Evolutionary conservation across 2,113 vertebrate species (phyloP).

Genomic region (Callipepla californica): DNA sequence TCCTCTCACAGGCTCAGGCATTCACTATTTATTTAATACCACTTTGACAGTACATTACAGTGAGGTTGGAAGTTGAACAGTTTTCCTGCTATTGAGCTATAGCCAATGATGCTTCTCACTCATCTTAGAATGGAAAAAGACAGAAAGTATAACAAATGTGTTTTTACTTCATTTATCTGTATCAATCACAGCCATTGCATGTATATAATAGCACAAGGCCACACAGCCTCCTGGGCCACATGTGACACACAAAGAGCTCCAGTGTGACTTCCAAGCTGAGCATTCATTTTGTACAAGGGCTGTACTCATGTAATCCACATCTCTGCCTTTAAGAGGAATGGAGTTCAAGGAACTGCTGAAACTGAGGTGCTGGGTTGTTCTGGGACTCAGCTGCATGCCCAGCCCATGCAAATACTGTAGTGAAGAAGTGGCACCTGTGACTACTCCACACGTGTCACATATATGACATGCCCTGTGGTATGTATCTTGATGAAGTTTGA

Average conservation of each 20-base stretch:
- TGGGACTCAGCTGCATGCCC: background rate
- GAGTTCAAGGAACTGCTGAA: background rate
- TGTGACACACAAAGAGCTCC: slow-evolving; percentile 31
- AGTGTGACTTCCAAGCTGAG: slow-evolving; percentile 5
- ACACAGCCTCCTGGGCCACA: slow-evolving; percentile 14
- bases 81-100: slow-evolving; percentile 51
- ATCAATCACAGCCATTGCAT: slow-evolving; percentile 49
- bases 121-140: background rate
- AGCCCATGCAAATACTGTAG: background rate
- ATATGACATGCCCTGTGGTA: background rate
- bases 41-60: slow-evolving; percentile 56
- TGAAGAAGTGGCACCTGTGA: background rate
- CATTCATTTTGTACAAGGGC: background rate
- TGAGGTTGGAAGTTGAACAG: slow-evolving; percentile 50
- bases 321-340: background rate
- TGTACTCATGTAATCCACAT: background rate
- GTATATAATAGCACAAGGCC: slow-evolving; percentile 31
- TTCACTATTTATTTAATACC: slow-evolving; percentile 65
- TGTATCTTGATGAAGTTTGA: background rate
- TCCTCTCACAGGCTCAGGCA: slow-evolving; percentile 51
- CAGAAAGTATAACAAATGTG: slow-evolving; percentile 51
- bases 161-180: slow-evolving; percentile 42
- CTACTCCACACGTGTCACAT: background rate
- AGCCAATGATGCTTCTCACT: slow-evolving; percentile 51
- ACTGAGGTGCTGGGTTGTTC: background rate